A percentile compares a stretch with the other conserved stretches of the same genome.
phyloP scores from a whole-genome alignment of 2,113 vertebrate genomes.

The Mus spicilegus region DNA sequence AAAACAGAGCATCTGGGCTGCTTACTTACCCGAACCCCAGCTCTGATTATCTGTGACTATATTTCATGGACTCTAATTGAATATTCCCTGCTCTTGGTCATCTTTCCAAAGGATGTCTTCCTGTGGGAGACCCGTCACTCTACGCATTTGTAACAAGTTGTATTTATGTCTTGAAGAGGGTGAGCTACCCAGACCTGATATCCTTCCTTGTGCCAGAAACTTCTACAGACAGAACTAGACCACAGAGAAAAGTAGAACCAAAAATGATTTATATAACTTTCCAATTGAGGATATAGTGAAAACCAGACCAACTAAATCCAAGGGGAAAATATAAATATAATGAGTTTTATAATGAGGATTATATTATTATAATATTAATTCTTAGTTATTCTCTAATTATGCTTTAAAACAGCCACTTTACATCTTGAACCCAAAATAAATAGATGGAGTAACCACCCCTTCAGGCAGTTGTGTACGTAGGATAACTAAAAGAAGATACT shows the following conservation, averaged over 20 bases:
- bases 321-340: background rate
- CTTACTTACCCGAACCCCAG: background rate
- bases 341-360: background rate
- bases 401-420: background rate
- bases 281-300: background rate
- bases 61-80: background rate
- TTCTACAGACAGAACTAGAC: background rate
- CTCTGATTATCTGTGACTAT: background rate
- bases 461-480: background rate
- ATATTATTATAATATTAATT: conserved; percentile 32
- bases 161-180: background rate
- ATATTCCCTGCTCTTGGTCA: background rate
- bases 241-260: background rate
- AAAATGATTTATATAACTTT: conserved; percentile 18
- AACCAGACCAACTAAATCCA: conserved; percentile 6
- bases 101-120: background rate
- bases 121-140: background rate
- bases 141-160: background rate
- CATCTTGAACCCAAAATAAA: background rate
- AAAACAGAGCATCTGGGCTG: background rate
- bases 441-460: background rate
- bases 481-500: background rate
- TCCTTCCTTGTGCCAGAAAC: conserved; percentile 12
- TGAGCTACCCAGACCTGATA: background rate
- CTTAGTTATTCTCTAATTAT: conserved; percentile 50